A percentile compares a stretch with the other conserved stretches of the same genome.
These are phyloP conservation scores for Metalampra italica DNA, from an alignment of 2,888 invertebrate genomes.

Conservation along the genomic window DNA sequence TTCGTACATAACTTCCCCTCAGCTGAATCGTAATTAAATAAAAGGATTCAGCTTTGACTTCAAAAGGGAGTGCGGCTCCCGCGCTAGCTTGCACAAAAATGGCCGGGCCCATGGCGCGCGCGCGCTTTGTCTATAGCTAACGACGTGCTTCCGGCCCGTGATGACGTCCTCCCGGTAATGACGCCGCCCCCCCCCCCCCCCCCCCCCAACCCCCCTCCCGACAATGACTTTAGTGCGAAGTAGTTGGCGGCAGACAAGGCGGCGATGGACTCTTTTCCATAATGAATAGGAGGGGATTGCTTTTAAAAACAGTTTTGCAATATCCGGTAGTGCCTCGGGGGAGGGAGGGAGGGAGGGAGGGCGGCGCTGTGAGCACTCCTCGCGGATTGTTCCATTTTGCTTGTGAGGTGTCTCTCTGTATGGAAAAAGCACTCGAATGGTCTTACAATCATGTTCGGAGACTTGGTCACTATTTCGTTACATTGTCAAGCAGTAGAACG, in stretches of 20 bases:
- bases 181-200: constrained; percentile 25
- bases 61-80: constrained; percentile 18
- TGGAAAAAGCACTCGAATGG: not conserved
- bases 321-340: constrained; percentile 23
- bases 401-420: not conserved
- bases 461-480: no score
- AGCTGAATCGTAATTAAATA: no score
- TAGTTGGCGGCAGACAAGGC: not conserved
- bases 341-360: not conserved
- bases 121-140: constrained; percentile 65
- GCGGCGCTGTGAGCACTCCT: not conserved
- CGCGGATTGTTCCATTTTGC: constrained; percentile 2
- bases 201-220: constrained; percentile 17
- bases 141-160: constrained; percentile 65
- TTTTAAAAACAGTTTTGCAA: constrained; percentile 17
- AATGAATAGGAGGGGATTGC: constrained; percentile 4
- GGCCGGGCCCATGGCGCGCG: constrained; percentile 57
- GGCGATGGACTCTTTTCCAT: not conserved
- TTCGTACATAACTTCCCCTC: no score
- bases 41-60: not conserved
- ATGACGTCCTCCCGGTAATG: constrained; percentile 64
- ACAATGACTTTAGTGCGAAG: constrained; percentile 51
- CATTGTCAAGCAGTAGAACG: no score
- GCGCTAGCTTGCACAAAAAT: constrained; percentile 36
- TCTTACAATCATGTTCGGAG: no score